These are phyloP conservation scores for Spodoptera exigua DNA, from an alignment of 2,888 invertebrate genomes.

Conservation along the genomic window DNA sequence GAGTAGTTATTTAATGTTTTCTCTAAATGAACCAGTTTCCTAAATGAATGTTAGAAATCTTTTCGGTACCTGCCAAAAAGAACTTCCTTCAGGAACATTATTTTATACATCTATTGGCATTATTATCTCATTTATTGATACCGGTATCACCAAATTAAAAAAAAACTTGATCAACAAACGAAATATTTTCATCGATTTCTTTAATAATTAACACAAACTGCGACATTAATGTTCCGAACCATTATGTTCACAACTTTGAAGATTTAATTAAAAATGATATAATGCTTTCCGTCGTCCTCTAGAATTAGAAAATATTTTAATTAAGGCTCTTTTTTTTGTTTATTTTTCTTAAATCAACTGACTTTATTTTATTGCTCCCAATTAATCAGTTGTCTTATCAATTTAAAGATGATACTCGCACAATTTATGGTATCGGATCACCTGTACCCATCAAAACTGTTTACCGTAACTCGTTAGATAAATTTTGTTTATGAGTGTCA, in stretches of 20 bases:
- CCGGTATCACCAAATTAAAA: conserved; percentile 14
- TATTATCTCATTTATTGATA: conserved; percentile 19
- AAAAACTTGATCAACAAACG: conserved; percentile 24
- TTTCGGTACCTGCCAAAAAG: neutral
- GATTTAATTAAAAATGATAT: conserved; percentile 39
- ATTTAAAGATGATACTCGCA: conserved; percentile 58
- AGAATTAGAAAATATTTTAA: conserved; percentile 46
- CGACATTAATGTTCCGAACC: conserved; percentile 34
- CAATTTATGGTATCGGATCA: conserved; percentile 75
- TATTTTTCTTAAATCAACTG: conserved; percentile 37
- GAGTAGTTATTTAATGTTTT: too few relatives aligned
- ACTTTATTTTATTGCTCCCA: conserved; percentile 52
- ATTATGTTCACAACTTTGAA: conserved; percentile 25
- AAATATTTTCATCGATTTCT: conserved; percentile 29
- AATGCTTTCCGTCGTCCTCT: conserved; percentile 24
- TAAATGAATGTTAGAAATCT: conserved; percentile 10
- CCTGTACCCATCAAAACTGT: conserved; percentile 71
- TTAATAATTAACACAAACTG: conserved; percentile 31
- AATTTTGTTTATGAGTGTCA: conserved; percentile 80
- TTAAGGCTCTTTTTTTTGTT: conserved; percentile 35
- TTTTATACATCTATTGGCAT: conserved; percentile 11
- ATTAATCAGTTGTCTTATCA: conserved; percentile 60
- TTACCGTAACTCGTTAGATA: conserved; percentile 79
- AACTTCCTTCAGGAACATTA: conserved; percentile 1
- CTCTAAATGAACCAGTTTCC: neutral